Evolutionary conservation across 1,140 invertebrate species (phyloP).

Genomic region (Drosophila ercepeae): DNA sequence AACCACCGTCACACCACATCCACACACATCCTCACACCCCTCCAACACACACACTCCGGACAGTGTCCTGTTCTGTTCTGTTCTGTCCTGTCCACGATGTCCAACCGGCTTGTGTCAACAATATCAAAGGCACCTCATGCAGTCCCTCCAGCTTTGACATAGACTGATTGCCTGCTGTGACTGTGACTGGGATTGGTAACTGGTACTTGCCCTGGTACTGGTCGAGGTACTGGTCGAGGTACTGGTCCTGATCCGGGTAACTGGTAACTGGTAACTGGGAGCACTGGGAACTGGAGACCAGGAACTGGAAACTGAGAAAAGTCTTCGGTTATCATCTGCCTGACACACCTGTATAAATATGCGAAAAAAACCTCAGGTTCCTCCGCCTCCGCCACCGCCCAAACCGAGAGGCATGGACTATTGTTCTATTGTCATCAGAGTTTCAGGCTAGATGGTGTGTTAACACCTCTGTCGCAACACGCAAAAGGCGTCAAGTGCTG

Average conservation of each 20-base stretch:
- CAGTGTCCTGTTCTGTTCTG: conserved; percentile 4
- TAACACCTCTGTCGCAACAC: conserved; percentile 55
- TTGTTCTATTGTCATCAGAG: too few species aligned
- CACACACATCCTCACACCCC: neutral
- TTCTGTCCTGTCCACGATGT: neutral
- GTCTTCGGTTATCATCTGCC: conserved; percentile 51
- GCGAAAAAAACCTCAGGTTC: conserved; percentile 33
- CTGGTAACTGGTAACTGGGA: neutral
- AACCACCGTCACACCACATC: conserved; percentile 3
- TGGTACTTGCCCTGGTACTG: neutral
- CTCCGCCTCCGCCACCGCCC: conserved; percentile 7
- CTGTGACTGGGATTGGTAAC: conserved; percentile 1
- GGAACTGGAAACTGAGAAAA: neutral
- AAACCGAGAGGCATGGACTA: neutral
- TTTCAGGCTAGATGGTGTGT: too few species aligned
- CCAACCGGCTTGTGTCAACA: conserved; percentile 51
- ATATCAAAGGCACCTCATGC: conserved; percentile 48
- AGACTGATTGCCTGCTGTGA: conserved; percentile 53
- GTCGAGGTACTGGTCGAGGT: too few species aligned
- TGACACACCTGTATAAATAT: conserved; percentile 56
- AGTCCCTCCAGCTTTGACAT: conserved; percentile 53
- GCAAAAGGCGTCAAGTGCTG: conserved; percentile 54
- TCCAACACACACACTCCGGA: too few species aligned
- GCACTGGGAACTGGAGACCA: neutral
- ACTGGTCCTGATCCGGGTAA: too few species aligned